Percentiles rank a stretch among this genome's conserved stretches.
phyloP scores from a whole-genome alignment of 2,888 invertebrate species.

The Pristionchus exspectatus region DNA sequence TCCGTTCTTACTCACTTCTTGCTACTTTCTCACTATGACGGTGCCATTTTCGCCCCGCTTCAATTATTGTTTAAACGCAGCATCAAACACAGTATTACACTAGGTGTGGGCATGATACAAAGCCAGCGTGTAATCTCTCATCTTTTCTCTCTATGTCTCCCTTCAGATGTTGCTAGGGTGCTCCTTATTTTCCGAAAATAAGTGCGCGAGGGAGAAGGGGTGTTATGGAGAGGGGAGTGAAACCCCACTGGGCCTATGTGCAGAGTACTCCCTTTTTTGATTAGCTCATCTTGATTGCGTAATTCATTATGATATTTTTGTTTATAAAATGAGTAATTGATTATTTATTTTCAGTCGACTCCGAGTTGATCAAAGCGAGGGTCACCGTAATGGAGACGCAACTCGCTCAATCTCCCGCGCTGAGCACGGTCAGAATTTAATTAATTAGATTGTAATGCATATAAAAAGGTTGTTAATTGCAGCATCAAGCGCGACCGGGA shows the following conservation, averaged over 20 bases:
- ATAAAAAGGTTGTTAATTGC: neutral
- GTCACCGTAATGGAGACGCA: conserved; percentile 90
- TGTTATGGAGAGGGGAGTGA: neutral
- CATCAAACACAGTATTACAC: neutral
- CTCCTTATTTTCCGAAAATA: neutral
- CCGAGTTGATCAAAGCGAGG: conserved; percentile 82
- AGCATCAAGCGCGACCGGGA: neutral
- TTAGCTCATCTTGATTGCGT: neutral
- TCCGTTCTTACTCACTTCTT: neutral
- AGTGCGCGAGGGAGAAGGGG: neutral
- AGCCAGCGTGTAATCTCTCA: neutral
- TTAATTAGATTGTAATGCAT: neutral
- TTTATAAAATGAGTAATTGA: neutral
- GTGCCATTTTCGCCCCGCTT: neutral
- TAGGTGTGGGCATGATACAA: neutral
- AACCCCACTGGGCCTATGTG: neutral
- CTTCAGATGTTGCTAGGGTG: conserved; percentile 1
- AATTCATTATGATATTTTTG: neutral
- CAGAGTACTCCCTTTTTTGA: neutral
- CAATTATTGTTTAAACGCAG: neutral
- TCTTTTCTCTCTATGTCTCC: neutral
- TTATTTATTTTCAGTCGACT: conserved; percentile 61
- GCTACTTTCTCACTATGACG: neutral
- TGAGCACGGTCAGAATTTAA: neutral
- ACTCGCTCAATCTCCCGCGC: conserved; percentile 49